Conservation (phyloP, 2,888 invertebrate genomes). For the Plebejus anna region DNA sequence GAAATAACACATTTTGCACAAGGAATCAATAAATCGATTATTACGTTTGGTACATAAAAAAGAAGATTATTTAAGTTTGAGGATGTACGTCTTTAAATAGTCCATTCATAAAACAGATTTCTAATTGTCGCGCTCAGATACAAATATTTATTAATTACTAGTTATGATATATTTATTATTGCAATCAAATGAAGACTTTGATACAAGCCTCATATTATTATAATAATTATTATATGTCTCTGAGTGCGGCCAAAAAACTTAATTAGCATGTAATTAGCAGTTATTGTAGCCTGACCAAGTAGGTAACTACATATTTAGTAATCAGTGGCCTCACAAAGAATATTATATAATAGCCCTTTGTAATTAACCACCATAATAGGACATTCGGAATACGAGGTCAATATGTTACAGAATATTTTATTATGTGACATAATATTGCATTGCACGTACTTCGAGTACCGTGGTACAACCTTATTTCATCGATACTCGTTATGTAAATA, state of each 20-base stretch:
- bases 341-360: background rate
- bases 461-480: background rate
- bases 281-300: background rate
- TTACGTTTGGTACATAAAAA: too few relatives aligned
- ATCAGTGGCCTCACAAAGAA: background rate
- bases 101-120: too few relatives aligned
- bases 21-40: too few relatives aligned
- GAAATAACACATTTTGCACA: too few relatives aligned
- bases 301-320: too few relatives aligned
- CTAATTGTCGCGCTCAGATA: too few relatives aligned
- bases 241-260: background rate
- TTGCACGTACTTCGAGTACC: background rate
- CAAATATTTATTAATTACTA: too few relatives aligned
- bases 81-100: too few relatives aligned
- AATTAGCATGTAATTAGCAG: background rate
- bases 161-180: too few relatives aligned
- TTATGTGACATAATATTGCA: background rate
- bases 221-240: too few relatives aligned
- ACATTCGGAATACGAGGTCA: background rate
- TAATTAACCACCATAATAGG: background rate
- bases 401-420: background rate
- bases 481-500: background rate
- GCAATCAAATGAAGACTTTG: too few relatives aligned
- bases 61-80: too few relatives aligned
- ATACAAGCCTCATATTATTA: background rate